Evolutionary conservation across 2,888 invertebrate genomes (phyloP).

Genomic region (Hydrotaea diabolus): DNA sequence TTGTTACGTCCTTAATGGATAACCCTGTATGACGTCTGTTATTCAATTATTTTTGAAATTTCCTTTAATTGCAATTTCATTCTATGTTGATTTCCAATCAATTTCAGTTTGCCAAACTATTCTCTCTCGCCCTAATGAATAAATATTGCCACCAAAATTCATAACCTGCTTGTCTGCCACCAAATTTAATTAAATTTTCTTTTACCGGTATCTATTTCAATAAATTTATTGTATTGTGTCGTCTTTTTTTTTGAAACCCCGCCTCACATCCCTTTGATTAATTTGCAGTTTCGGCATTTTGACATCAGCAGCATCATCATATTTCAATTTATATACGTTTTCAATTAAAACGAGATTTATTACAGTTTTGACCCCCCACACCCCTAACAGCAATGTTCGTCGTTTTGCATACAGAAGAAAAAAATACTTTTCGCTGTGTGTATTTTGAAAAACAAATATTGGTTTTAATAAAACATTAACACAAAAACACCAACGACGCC

Average conservation of each 20-base stretch:
- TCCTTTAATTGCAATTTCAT: too few species aligned
- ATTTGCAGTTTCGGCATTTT: conserved; percentile 16
- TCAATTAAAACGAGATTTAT: conserved; percentile 39
- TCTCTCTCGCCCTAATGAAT: too few species aligned
- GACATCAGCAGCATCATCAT: conserved; percentile 17
- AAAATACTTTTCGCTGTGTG: background rate
- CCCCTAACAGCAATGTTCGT: background rate
- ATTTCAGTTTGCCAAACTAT: too few species aligned
- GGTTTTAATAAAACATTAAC: conserved; percentile 34
- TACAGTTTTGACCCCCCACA: background rate
- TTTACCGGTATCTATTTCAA: background rate
- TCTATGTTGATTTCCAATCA: too few species aligned
- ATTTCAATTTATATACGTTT: conserved; percentile 27
- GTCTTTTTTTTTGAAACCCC: background rate
- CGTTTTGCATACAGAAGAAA: too few species aligned
- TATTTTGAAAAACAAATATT: conserved; percentile 22
- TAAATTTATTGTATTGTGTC: background rate
- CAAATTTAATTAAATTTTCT: conserved; percentile 1
- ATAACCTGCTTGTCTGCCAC: background rate
- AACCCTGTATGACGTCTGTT: too few species aligned
- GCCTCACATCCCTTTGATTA: conserved; percentile 6
- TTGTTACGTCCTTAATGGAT: too few species aligned
- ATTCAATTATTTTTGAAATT: too few species aligned
- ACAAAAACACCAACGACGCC: conserved; percentile 1
- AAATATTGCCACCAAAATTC: too few species aligned